These are phyloP conservation scores for Poeciliopsis turneri DNA, from an alignment of 2,797 vertebrate species.

Conservation along the genomic window DNA sequence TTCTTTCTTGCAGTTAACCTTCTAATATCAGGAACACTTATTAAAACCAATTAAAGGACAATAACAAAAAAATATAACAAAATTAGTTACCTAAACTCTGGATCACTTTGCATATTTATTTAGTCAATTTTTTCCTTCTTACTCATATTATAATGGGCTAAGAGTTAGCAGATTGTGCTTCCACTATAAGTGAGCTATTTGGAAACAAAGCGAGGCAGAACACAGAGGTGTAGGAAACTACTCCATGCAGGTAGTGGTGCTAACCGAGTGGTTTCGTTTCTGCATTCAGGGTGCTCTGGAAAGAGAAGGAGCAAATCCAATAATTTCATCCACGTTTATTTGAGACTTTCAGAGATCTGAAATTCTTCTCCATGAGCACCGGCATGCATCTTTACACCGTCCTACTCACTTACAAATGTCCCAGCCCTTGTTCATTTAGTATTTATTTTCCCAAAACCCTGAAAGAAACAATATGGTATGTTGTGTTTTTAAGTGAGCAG, in stretches of 20 bases:
- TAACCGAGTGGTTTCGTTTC: not conserved
- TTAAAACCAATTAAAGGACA: not conserved
- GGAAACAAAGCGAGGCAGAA: not conserved
- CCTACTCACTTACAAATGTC: not conserved
- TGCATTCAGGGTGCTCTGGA: not conserved
- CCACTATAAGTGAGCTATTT: not conserved
- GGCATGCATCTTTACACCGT: not conserved
- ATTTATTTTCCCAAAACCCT: not conserved
- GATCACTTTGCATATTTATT: not conserved
- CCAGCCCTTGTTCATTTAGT: not conserved
- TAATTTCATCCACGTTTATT: not conserved
- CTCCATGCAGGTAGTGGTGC: not conserved
- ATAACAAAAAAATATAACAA: not conserved
- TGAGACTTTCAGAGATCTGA: not conserved
- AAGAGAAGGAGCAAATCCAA: not conserved
- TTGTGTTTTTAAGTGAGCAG: slow-evolving; percentile 15
- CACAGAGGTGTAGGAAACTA: not conserved
- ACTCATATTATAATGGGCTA: not conserved
- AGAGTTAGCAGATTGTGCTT: not conserved
- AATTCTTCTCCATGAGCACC: not conserved
- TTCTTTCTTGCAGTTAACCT: not conserved
- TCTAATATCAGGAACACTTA: slow-evolving; percentile 3
- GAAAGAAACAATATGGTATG: not conserved
- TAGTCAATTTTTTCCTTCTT: too few relatives aligned
- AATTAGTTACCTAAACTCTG: slow-evolving; percentile 18